Percentiles rank a stretch among this genome's conserved stretches.
Conservation (phyloP, 2,797 vertebrate species). For the Chrysocyon brachyurus region DNA sequence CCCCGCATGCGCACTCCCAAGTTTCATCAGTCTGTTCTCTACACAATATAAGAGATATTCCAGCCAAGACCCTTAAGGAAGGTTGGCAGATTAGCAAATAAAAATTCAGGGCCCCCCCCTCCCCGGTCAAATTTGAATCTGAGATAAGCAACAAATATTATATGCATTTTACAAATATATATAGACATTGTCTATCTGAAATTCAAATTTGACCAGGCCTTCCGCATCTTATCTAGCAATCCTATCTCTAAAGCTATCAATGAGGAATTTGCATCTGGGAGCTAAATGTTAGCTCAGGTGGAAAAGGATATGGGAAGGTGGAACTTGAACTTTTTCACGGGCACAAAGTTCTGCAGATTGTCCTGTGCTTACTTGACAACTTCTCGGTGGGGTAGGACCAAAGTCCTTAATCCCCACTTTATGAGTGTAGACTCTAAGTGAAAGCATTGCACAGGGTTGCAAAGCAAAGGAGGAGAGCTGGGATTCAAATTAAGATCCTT, state of each 20-base stretch:
- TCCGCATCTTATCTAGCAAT: slow-evolving; percentile 54
- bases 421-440: slow-evolving; percentile 42
- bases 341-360: not conserved
- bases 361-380: slow-evolving; percentile 15
- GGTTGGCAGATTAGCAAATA: not conserved
- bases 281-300: slow-evolving; percentile 1
- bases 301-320: slow-evolving; percentile 4
- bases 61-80: not conserved
- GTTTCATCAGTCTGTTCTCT: not conserved
- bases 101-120: not conserved
- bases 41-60: not conserved
- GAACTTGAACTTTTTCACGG: not conserved
- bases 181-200: not conserved
- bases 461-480: slow-evolving; percentile 59
- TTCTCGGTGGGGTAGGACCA: slow-evolving; percentile 49
- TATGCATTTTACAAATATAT: not conserved
- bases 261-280: slow-evolving; percentile 51
- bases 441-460: slow-evolving; percentile 56
- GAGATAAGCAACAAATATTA: not conserved
- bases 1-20: too few relatives aligned
- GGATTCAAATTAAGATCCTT: slow-evolving; percentile 75
- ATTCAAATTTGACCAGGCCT: slow-evolving; percentile 22
- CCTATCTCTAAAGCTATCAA: slow-evolving; percentile 14
- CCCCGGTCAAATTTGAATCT: slow-evolving; percentile 30
- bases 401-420: slow-evolving; percentile 75